These are phyloP conservation scores for Nebria brevicollis DNA, from an alignment of 2,888 invertebrate genomes.

Conservation along the genomic window DNA sequence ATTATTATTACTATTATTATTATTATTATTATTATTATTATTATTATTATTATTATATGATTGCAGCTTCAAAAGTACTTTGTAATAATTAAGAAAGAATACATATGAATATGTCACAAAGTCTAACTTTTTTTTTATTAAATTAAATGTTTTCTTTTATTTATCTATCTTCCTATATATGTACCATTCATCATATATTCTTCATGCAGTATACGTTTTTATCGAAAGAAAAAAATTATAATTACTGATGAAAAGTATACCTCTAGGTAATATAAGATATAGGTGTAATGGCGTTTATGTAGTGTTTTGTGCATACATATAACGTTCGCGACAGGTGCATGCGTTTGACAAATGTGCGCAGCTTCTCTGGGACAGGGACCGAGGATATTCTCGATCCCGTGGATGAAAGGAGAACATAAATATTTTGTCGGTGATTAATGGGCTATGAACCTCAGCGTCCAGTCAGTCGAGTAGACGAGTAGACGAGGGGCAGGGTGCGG, in stretches of 20 bases:
- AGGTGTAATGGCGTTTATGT: not conserved
- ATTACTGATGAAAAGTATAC: not conserved
- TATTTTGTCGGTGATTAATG: conserved; percentile 48
- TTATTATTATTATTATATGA: conserved; percentile 41
- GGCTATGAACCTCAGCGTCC: conserved; percentile 24
- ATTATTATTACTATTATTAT: conserved; percentile 46
- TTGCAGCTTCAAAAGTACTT: conserved; percentile 49
- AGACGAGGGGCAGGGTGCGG: conserved; percentile 45
- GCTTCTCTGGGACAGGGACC: not conserved
- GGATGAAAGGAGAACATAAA: conserved; percentile 43
- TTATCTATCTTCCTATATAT: too few relatives aligned
- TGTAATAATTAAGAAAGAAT: conserved; percentile 48
- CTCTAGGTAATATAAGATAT: not conserved
- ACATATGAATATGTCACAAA: conserved; percentile 45
- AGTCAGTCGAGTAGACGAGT: not conserved
- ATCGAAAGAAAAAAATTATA: too few relatives aligned
- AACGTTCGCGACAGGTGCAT: conserved; percentile 28
- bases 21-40: conserved; percentile 44
- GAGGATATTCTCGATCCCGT: conserved; percentile 19
- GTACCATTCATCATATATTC: too few relatives aligned
- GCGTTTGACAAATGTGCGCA: conserved; percentile 34
- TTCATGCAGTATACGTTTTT: too few relatives aligned
- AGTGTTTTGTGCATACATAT: not conserved
- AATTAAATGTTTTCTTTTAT: not conserved
- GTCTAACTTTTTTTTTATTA: conserved; percentile 17